A percentile compares a stretch with the other conserved stretches of the same genome.
Evolutionary conservation across 2,888 invertebrate genomes (phyloP).

Genomic region (Dione juno): DNA sequence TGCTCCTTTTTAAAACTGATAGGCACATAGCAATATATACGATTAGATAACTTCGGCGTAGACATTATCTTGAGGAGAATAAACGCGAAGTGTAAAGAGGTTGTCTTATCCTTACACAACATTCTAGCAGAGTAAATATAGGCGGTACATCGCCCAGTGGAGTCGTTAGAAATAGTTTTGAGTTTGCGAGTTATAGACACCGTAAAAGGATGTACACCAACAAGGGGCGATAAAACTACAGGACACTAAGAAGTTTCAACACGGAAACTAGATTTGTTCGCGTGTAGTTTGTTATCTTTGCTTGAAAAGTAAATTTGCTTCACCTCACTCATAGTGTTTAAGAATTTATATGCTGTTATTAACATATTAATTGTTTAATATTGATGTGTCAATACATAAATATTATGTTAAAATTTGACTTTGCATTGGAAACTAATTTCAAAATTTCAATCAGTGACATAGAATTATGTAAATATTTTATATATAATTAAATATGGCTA

Average conservation of each 20-base stretch:
- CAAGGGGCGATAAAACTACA: conserved; percentile 68
- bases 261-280: conserved; percentile 61
- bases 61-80: conserved; percentile 35
- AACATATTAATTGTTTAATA: background rate
- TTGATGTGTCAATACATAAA: background rate
- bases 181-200: conserved; percentile 63
- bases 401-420: background rate
- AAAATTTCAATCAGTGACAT: too few relatives aligned
- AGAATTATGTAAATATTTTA: too few relatives aligned
- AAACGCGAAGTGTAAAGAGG: conserved; percentile 42
- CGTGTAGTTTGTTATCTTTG: conserved; percentile 48
- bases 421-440: too few relatives aligned
- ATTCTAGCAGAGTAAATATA: conserved; percentile 45
- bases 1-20: conserved; percentile 42
- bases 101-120: conserved; percentile 43
- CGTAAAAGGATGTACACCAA: conserved; percentile 69
- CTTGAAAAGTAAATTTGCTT: conserved; percentile 30
- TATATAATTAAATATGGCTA: too few relatives aligned
- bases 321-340: conserved; percentile 9
- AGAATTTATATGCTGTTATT: background rate
- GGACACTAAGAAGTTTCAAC: conserved; percentile 56
- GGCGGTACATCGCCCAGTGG: conserved; percentile 47
- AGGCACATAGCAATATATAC: conserved; percentile 25
- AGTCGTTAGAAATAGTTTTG: conserved; percentile 61
- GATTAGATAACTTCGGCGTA: conserved; percentile 35